phyloP scores from a whole-genome alignment of 92 coral and sea anemone genomes.

The Scolanthus callimorphus region DNA sequence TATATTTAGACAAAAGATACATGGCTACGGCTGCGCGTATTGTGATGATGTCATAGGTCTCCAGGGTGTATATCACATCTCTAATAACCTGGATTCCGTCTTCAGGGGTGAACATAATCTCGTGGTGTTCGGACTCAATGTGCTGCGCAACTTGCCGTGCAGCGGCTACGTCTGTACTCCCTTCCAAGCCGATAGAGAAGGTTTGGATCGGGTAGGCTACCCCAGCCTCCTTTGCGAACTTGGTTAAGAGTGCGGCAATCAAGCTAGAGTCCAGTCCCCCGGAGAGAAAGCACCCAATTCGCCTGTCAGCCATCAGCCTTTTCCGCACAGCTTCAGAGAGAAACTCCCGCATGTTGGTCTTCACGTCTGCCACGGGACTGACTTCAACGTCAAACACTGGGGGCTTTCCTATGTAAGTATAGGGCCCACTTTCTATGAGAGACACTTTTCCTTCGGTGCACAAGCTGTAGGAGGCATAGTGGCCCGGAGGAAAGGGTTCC shows the following conservation, averaged over 20 bases:
- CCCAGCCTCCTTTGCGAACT: constrained; percentile 34
- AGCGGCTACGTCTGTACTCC: constrained; percentile 54
- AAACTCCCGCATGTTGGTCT: constrained; percentile 28
- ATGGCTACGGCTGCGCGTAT: constrained; percentile 27
- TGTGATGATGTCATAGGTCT: constrained; percentile 29
- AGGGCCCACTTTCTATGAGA: constrained; percentile 18
- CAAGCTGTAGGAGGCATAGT: constrained; percentile 28
- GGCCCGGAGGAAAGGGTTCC: constrained; percentile 35
- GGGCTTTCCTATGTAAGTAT: constrained; percentile 34
- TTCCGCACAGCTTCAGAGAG: constrained; percentile 44
- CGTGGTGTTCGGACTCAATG: constrained; percentile 49
- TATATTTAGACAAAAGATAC: constrained; percentile 36
- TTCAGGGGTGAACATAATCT: constrained; percentile 41
- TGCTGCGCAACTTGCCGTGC: constrained; percentile 53
- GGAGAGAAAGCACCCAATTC: constrained; percentile 42
- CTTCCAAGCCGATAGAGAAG: constrained; percentile 45
- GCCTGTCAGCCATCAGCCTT: constrained; percentile 27
- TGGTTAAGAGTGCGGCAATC: constrained; percentile 27
- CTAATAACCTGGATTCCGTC: constrained; percentile 45
- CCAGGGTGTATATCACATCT: constrained; percentile 43
- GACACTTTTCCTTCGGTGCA: constrained; percentile 20
- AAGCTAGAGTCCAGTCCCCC: constrained; percentile 54
- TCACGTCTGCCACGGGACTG: constrained; percentile 13
- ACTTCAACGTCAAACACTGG: constrained; percentile 28
- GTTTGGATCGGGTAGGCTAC: constrained; percentile 17